Base-by-base conservation (phyloP, 2,797 vertebrate genomes). In the Simalia tracyae region DNA sequence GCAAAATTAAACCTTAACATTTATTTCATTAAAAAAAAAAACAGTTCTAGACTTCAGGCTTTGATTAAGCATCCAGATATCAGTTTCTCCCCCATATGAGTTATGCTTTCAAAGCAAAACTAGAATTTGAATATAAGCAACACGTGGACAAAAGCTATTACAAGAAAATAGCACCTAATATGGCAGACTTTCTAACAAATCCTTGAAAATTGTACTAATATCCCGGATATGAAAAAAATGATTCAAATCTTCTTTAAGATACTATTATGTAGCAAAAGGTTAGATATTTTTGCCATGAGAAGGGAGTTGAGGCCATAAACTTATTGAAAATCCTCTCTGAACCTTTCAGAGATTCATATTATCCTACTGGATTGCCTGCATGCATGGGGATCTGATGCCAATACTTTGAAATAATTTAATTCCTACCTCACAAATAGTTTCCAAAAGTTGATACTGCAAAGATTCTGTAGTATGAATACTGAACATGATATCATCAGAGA, bases 1-100 rank as follows among this genome's bases (percentile, higher is more conserved):
- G 31, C 88, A 63, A 0, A 36, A 76, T 68, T 93, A 84, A 90
- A 91, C 89, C 87, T 94, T 92, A 72, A 59, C 84, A 57, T 61
- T 92, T 86, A 28, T 89, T 31, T 87, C 87, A 84, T 84, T 46
- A 46, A 22, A 36, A 17, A 0, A 2, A 76, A 81, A 42, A 42
- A 59, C 42, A 26, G 60, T 46, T 63, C 42, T 42, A 63, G 85
- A 63, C 46, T 15, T 86, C 56, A 50, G 66, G n/a, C 64, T 89
- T 85, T 66, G 72, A 89, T 89, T 76, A 87, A 46, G 59, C 36
- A 63, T 11, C 57, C 68, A 90, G 59, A n/a, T 68, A 66, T 59
- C 22, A 24, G n/a, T 84, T 86, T 90, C 46, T 8, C 46, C 36
- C 91, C 64, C 46, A n/a, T 76, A 81, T n/a, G 12, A 66, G 81